Evolutionary conservation across 2,113 vertebrate species (phyloP), one percentile per base, ranked within the genome.

Genomic region (Otus sunia): DNA sequence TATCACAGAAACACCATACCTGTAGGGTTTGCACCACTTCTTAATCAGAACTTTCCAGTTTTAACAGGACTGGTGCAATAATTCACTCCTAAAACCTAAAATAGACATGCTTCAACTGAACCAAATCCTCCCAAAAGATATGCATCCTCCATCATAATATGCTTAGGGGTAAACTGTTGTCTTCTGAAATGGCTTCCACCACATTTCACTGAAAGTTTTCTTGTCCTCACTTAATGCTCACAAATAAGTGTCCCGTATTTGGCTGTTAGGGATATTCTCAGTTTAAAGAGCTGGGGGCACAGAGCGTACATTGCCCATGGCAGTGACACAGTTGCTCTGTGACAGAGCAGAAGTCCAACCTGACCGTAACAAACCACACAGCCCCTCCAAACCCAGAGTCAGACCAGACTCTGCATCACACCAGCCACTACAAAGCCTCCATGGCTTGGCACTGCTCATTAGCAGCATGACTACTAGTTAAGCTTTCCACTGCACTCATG

Each of bases 251-350:
- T 63, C 67, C 62, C 2, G 0, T 62, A 64, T 58, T 45, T 43
- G 59, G 17, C 41, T 41, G 9, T 45, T 52, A 11, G 12, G 53
- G 49, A 56, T 43, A 37, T 30, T 74, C 27, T 79, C 39, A 9
- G 30, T 50, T 74, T 62, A 27, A 53, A 58, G 62, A 68, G 68
- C 32, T 18, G 25, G 19, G 19, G 49, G 6, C 45, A 49, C 37
- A 84, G 64, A 41, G 53, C 9, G 1, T 49, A 36, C 20, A 8
- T 39, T 16, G 53, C n/a, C 26, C 45, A 6, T 2, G 0, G 53
- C 1, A 0, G 20, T 21, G 78, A 29, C 45, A 21, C 23, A 6
- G 26, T 49, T 5, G 0, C n/a, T 45, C 63, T 47, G n/a, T 43
- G 59, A 30, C 30, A 36, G 45, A 71, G 66, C 52, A 36, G n/a